These are phyloP conservation scores for Gnathonemus echidnorhynchus DNA, from an alignment of 2,113 vertebrate species.

Conservation along the genomic window DNA sequence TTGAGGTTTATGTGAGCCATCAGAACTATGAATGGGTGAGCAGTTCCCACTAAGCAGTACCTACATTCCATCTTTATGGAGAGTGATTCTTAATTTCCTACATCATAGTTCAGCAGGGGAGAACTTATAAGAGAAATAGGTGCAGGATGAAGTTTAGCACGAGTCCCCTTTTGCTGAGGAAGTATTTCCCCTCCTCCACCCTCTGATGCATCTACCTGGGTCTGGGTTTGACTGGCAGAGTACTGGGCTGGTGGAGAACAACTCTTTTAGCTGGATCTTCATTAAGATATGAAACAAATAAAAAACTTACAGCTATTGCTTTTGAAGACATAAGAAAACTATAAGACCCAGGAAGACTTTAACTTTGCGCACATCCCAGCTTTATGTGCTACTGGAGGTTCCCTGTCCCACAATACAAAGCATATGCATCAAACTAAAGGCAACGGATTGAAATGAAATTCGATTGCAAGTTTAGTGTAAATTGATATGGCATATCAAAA, in stretches of 20 bases:
- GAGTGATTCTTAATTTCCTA: background rate
- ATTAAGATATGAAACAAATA: no score
- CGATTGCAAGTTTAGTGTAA: no score
- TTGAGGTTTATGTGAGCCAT: background rate
- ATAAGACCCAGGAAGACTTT: no score
- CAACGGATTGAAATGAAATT: no score
- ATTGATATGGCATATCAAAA: no score
- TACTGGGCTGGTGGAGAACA: background rate
- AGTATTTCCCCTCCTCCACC: background rate
- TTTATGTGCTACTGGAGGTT: no score
- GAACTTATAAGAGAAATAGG: background rate
- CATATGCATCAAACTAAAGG: no score
- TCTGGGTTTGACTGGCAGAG: background rate
- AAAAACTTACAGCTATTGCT: no score
- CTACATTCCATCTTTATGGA: background rate
- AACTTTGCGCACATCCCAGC: no score
- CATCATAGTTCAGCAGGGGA: background rate
- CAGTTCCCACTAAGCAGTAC: background rate
- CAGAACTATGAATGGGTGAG: background rate
- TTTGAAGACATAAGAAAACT: no score
- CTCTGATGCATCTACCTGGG: background rate
- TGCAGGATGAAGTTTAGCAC: background rate
- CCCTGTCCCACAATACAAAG: no score
- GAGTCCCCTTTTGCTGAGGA: background rate
- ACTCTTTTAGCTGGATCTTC: background rate